Evolutionary conservation across 2,797 vertebrate genomes (phyloP), one percentile per base, ranked within the genome.

Genomic region (Naso thynnoides): DNA sequence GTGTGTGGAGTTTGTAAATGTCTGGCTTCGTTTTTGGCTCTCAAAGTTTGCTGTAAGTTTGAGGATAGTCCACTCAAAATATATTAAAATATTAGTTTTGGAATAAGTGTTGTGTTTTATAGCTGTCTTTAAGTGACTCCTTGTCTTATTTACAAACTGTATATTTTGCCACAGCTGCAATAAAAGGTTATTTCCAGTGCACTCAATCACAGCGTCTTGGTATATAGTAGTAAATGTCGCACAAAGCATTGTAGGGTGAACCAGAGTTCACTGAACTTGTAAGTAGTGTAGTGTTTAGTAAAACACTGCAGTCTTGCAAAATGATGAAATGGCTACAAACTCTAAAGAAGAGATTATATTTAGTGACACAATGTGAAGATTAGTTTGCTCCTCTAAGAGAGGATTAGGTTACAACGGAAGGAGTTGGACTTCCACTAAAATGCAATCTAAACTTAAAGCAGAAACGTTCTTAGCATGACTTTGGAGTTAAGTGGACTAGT

Each of bases 281-380:
- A 52, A 38, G 42, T n/a, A n/a, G n/a, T n/a, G n/a, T n/a, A n/a
- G 44, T 56, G 38, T 64, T 53, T 33, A 5, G 41, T 26, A 39
- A 55, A 64, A 49, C 44, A 29, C 69, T 6, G 18, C 19, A n/a
- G 29, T 29, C 49, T 59, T 7, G 5, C n/a, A 41, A 21, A 61
- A 19, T 27, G 19, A 29, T 38, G 4, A 16, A 53, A 70, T 19
- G 23, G 19, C 23, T 21, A 5, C 19, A 67, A 44, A 41, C 31
- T 58, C 41, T 24, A 23, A 39, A 31, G 45, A 66, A 49, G 18
- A 70, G 76, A 74, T 77, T 64, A 49, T 29, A 45, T 76, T 76
- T 29, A 33, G 8, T 31, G 27, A 66, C 45, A 72, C 69, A 73
- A 61, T 72, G 78, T 61, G 58, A 58, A 60, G 64, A 66, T 79